These are phyloP conservation scores for Thera obeliscata DNA, from an alignment of 2,888 invertebrate species.

Conservation along the genomic window DNA sequence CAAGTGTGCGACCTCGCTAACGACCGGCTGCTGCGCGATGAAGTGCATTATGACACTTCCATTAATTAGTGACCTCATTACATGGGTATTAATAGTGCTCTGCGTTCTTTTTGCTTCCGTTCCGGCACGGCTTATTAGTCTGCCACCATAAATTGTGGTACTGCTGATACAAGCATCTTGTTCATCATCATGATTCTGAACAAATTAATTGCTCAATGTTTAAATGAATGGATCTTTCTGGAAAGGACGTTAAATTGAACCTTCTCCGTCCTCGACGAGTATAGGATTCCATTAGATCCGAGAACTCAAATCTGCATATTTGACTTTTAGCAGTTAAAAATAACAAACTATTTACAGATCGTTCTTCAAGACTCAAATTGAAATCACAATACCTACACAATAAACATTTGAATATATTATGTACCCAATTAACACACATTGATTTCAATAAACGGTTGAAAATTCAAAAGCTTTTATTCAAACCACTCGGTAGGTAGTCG, in stretches of 20 bases:
- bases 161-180: too few species aligned
- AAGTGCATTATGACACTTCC: slow-evolving; percentile 47
- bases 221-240: too few species aligned
- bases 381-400: neutral
- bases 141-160: neutral
- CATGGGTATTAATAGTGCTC: slow-evolving; percentile 35
- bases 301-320: too few species aligned
- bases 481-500: slow-evolving; percentile 40
- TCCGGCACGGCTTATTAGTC: slow-evolving; percentile 13
- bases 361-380: neutral
- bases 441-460: slow-evolving; percentile 42
- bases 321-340: too few species aligned
- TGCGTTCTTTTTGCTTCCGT: slow-evolving; percentile 40
- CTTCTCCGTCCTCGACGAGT: too few species aligned
- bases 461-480: slow-evolving; percentile 42
- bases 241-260: too few species aligned
- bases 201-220: too few species aligned
- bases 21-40: slow-evolving; percentile 42
- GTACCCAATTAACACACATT: slow-evolving; percentile 14
- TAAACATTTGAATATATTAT: neutral
- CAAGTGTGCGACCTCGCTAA: slow-evolving; percentile 47
- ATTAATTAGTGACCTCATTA: slow-evolving; percentile 58
- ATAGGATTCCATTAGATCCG: too few species aligned
- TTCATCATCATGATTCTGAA: too few species aligned
- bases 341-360: neutral